Evolutionary conservation across 2,888 invertebrate species (phyloP).

Genomic region (Metacarcinus magister): DNA sequence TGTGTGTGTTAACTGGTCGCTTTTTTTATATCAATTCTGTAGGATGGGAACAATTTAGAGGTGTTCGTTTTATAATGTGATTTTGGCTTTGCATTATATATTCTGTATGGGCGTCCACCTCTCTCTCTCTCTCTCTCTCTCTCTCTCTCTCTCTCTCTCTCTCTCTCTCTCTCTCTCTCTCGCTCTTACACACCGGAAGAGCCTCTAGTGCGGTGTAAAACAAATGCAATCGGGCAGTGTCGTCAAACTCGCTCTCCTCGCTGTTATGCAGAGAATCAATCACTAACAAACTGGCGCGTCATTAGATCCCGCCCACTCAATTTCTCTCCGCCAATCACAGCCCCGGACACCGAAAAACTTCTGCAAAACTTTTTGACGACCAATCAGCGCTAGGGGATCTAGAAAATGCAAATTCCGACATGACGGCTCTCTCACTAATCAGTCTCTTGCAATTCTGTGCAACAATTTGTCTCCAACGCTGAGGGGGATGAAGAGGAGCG

Average conservation of each 20-base stretch:
- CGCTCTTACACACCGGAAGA: constrained; percentile 12
- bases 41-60: not conserved
- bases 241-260: constrained; percentile 13
- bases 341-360: constrained; percentile 4
- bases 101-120: not conserved
- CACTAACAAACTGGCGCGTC: constrained; percentile 64
- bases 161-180: constrained; percentile 18
- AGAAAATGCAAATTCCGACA: constrained; percentile 63
- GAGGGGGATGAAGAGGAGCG: not conserved
- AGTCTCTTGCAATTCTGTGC: constrained; percentile 55
- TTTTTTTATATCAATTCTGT: no score
- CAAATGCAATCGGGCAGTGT: constrained; percentile 17
- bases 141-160: constrained; percentile 39
- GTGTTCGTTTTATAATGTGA: not conserved
- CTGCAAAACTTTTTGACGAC: constrained; percentile 59
- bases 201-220: not conserved
- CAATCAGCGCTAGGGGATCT: constrained; percentile 57
- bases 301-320: constrained; percentile 64
- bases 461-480: not conserved
- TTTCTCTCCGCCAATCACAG: constrained; percentile 64
- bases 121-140: constrained; percentile 32
- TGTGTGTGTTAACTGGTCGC: not conserved
- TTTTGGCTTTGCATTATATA: not conserved
- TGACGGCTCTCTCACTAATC: constrained; percentile 66
- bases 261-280: constrained; percentile 67